Base-by-base conservation (phyloP, 2,797 vertebrate genomes). In the Gallinago stenura region DNA sequence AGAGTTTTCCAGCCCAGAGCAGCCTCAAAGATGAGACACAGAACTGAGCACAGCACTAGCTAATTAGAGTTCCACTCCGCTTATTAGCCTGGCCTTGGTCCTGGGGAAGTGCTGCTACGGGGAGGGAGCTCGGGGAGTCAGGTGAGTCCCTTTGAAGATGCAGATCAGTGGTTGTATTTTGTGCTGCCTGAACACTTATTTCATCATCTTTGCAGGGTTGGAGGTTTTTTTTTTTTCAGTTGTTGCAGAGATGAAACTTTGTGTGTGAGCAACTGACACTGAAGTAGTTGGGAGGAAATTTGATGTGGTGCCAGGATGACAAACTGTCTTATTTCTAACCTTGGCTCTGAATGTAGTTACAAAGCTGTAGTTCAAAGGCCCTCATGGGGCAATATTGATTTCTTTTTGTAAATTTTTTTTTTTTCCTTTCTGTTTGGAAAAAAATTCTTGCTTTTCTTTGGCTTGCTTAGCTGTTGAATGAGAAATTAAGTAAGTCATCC, bases 31-130 rank as follows among this genome's bases (percentile, higher is more conserved):
- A 39, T 28, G 35, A 21, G 46, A 43, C 66, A 12, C 53, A 48
- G 83, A 45, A 28, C 9, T 39, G 60, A 77, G 45, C 76, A 15
- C 19, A 57, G 41, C 21, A 39, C 46, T 75, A 12, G n/a, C 9
- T 71, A 7, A 28, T 28, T 16, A 26, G 35, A 31, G 28, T 39
- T 87, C 19, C 2, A 0, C 12, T 0, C 1, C 30, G 41, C 37
- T 79, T 14, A 2, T 37, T 51, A 66, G 53, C 25, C 61, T 83
- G 78, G 39, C 4, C 15, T 62, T 4, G 4, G 51, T 56, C 17
- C 54, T 43, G 31, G 30, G 86, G 86, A 26, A 53, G 46, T 22
- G 7, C 4, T 41, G 37, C 58, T 66, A 2, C 19, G 35, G 43
- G 48, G 61, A 48, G 35, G 30, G 65, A 8, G 15, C 6, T 3